Percentiles rank a stretch among this genome's conserved stretches.
phyloP scores from a whole-genome alignment of 2,797 vertebrate genomes.

The Leucoraja ocellata region DNA sequence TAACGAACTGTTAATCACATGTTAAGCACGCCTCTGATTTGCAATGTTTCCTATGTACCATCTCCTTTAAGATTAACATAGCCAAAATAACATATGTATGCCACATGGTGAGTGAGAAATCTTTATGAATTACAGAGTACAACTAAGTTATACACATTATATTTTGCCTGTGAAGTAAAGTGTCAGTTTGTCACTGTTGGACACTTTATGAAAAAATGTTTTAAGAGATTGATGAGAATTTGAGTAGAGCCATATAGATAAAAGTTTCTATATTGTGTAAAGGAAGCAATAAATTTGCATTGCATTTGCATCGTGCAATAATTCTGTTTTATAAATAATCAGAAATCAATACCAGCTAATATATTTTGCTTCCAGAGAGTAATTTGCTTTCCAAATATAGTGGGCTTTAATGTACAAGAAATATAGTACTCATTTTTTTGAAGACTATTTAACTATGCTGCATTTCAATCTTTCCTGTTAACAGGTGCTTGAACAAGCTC shows the following conservation, averaged over 20 bases:
- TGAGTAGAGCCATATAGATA: slow-evolving; percentile 13
- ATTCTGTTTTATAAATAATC: background rate
- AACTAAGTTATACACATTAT: background rate
- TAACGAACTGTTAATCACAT: background rate
- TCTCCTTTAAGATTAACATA: background rate
- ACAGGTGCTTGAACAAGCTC: background rate
- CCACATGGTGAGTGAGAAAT: background rate
- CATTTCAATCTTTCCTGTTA: background rate
- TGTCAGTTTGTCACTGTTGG: slow-evolving; percentile 52
- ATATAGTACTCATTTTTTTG: background rate
- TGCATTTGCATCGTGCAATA: slow-evolving; percentile 2
- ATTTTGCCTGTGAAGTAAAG: background rate
- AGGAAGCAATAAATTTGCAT: slow-evolving; percentile 33
- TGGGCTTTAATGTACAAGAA: background rate
- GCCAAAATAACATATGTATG: background rate
- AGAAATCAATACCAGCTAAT: background rate
- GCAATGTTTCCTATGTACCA: background rate
- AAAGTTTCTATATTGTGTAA: slow-evolving; percentile 6
- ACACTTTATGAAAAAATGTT: slow-evolving; percentile 53
- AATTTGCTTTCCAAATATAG: slow-evolving; percentile 5
- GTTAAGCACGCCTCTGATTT: slow-evolving; percentile 1
- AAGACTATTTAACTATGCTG: background rate
- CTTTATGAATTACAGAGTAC: background rate
- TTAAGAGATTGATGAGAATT: background rate
- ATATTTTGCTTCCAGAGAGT: background rate